Evolutionary conservation across 1,140 invertebrate genomes (phyloP).

Genomic region (Melipona quadrifasciata): DNA sequence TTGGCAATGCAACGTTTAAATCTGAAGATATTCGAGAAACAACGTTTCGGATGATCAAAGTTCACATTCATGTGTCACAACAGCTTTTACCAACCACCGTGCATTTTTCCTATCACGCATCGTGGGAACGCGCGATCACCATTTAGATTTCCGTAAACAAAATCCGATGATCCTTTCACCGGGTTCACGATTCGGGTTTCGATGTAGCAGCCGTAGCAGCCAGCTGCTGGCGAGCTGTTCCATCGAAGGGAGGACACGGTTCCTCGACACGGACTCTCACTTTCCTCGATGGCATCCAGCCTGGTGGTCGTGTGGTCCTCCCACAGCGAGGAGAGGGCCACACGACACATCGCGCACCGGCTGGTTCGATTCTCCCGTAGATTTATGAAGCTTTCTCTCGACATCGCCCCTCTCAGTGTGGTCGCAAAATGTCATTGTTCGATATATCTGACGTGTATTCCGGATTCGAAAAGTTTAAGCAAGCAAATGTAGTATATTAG

Average conservation of each 20-base stretch:
- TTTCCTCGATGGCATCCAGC: conserved; percentile 61
- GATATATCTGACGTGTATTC: no score
- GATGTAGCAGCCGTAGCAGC: no score
- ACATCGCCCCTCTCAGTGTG: no score
- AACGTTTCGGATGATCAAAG: no score
- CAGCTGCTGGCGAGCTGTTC: neutral
- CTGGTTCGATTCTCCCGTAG: conserved; percentile 52
- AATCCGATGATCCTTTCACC: conserved; percentile 45
- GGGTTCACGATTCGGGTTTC: conserved; percentile 23
- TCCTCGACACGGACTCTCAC: conserved; percentile 66
- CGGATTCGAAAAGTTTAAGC: no score
- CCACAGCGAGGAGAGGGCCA: conserved; percentile 35
- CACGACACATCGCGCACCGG: neutral
- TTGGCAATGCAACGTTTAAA: no score
- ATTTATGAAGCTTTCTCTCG: conserved; percentile 78
- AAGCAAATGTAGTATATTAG: no score
- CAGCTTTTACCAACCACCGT: neutral
- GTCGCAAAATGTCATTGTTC: no score
- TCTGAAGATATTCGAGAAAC: no score
- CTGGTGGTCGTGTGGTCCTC: conserved; percentile 32
- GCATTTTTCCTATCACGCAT: conserved; percentile 29
- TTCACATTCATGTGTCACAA: neutral
- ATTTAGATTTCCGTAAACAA: conserved; percentile 27
- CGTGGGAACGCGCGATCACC: conserved; percentile 30
- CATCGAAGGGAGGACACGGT: conserved; percentile 8